Evolutionary conservation across 2,888 invertebrate species (phyloP).

Genomic region (Epistrophe eligans): DNA sequence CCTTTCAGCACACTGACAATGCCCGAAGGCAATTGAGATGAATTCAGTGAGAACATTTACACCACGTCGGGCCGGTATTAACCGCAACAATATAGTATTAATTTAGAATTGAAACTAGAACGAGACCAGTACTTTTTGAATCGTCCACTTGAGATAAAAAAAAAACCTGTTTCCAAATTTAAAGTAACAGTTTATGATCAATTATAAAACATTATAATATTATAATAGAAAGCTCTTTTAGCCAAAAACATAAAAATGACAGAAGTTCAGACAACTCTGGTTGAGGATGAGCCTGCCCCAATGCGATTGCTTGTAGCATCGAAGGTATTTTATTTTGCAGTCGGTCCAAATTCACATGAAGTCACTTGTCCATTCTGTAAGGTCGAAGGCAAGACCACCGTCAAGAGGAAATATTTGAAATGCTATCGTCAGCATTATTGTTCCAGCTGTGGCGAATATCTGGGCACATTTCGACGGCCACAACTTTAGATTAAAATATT

Average conservation of each 20-base stretch:
- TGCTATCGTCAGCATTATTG: constrained; percentile 81
- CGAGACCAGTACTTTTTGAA: background rate
- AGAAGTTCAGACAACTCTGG: constrained; percentile 63
- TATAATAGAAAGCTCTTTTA: constrained; percentile 4
- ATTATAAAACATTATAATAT: background rate
- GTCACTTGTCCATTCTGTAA: constrained; percentile 82
- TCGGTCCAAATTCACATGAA: constrained; percentile 81
- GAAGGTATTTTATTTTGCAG: constrained; percentile 81
- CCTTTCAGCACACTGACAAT: constrained; percentile 25
- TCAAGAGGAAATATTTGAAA: constrained; percentile 78
- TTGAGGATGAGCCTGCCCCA: constrained; percentile 58
- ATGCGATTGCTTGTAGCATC: constrained; percentile 1
- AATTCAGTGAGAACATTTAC: constrained; percentile 44
- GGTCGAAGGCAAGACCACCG: constrained; percentile 79
- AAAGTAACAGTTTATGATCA: constrained; percentile 30
- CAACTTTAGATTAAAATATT: constrained; percentile 78
- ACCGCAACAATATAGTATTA: background rate
- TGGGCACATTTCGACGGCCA: constrained; percentile 82
- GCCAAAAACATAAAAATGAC: constrained; percentile 25
- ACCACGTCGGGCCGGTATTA: background rate
- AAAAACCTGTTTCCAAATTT: constrained; percentile 31
- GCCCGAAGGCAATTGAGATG: constrained; percentile 1
- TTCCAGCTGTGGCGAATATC: constrained; percentile 81
- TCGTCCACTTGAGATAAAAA: background rate
- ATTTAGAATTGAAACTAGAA: constrained; percentile 3